Base-by-base conservation (phyloP, 2,797 vertebrate genomes). In the Danio tinwini region DNA sequence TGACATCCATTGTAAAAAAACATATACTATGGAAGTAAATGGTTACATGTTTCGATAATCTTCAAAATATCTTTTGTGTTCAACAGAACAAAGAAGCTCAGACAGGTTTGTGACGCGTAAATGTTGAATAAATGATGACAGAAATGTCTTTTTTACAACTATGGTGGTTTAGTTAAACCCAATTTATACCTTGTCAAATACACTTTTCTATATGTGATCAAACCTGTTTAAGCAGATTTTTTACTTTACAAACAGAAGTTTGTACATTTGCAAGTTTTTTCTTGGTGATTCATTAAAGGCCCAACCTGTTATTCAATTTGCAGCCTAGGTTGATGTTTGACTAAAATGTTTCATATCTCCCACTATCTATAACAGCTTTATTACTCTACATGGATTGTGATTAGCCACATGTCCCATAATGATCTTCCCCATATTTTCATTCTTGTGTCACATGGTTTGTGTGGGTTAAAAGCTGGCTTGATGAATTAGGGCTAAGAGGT, bases 291-390 rank as follows among this genome's bases (percentile, higher is more conserved):
- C 29, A 72, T 47, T 39, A 64, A 64, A 47, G 61, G 16, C 5
- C 11, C 16, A 55, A 47, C 50, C 68, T 39, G 40, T 64, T 62
- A 42, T 59, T 45, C 5, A 17, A 72, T 79, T 44, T 63, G 50
- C 14, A 37, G 21, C 0, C 0, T 7, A 78, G 63, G 59, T 64
- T 79, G 49, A 73, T 73, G 49, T 64, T 79, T 73, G 59, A 64
- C 69, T 79, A 19, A 42, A 53, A 4, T 29, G 14, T n/a, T 53
- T 45, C 19, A 45, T 55, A 71, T 63, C 14, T 71, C 55, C 29
- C 29, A 29, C 29, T 58, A 14, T 69, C 37, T 16, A 19, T 5
- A 78, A 44, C 5, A 78, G 55, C 5, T 40, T 40, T 50, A 21
- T 77, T 49, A 49, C 49, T 13, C 9, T 13, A 11, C 6, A 21